phyloP scores from a whole-genome alignment of 2,797 vertebrate genomes.

The Echeneis naucrates region DNA sequence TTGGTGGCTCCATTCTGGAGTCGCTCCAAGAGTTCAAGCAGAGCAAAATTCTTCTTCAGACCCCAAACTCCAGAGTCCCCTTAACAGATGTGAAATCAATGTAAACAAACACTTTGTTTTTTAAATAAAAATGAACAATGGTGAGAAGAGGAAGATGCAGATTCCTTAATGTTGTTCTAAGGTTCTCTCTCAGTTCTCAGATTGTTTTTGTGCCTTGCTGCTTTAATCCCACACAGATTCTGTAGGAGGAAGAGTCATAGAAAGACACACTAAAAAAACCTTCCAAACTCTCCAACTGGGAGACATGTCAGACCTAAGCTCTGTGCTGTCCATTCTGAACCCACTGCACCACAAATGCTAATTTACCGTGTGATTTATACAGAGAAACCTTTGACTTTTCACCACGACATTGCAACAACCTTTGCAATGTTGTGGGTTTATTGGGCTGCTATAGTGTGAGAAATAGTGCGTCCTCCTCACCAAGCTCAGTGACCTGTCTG shows the following conservation, averaged over 20 bases:
- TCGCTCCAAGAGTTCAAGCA: slow-evolving; percentile 95
- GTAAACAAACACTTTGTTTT: too few species aligned
- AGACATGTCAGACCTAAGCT: background rate
- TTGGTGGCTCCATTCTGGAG: slow-evolving; percentile 94
- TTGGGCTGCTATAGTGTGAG: background rate
- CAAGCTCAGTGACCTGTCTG: slow-evolving; percentile 96
- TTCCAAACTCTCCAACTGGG: background rate
- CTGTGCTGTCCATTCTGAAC: background rate
- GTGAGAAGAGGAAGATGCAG: background rate
- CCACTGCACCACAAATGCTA: background rate
- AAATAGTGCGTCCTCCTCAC: too few species aligned
- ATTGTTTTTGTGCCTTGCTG: background rate
- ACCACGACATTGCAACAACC: background rate
- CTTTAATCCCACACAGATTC: too few species aligned
- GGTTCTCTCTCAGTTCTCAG: background rate
- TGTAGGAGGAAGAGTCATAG: too few species aligned
- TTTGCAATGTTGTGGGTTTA: too few species aligned
- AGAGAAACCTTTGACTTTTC: background rate
- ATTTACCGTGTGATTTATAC: background rate
- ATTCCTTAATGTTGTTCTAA: background rate
- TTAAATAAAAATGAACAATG: background rate
- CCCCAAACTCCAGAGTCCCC: slow-evolving; percentile 99
- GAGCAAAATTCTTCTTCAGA: slow-evolving; percentile 98
- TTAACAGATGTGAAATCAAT: slow-evolving; percentile 51
- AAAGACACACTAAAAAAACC: too few species aligned